Percentiles rank a stretch among this genome's conserved stretches.
phyloP scores from a whole-genome alignment of 2,113 vertebrate genomes.

The Bothrops jararaca region DNA sequence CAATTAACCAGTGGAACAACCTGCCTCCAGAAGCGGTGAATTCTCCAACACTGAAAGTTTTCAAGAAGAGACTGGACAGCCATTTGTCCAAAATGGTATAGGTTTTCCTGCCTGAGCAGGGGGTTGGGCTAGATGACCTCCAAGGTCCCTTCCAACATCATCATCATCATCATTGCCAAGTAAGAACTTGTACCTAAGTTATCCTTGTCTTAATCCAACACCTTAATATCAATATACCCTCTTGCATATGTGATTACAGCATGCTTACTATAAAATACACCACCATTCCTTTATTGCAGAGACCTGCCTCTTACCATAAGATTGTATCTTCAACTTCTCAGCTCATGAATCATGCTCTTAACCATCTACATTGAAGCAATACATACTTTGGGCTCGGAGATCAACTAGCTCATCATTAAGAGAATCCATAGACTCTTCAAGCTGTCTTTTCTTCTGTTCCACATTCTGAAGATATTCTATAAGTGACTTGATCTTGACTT shows the following conservation, averaged over 20 bases:
- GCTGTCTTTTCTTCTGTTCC: conserved; percentile 93
- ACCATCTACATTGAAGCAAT: neutral
- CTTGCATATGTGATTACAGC: neutral
- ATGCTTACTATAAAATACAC: neutral
- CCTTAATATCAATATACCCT: no score
- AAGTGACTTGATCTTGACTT: conserved; percentile 96
- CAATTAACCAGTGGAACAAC: no score
- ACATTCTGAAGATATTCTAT: conserved; percentile 92
- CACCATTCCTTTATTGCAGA: neutral
- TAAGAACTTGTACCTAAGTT: no score
- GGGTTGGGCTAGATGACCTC: no score
- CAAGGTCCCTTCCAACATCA: no score
- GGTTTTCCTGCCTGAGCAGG: no score
- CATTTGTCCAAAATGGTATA: no score
- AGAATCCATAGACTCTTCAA: conserved; percentile 93
- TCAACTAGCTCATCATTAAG: conserved; percentile 92
- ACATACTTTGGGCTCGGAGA: conserved; percentile 86
- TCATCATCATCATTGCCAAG: no score
- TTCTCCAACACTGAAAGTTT: no score
- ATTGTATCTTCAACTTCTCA: neutral
- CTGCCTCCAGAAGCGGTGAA: no score
- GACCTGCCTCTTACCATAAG: neutral
- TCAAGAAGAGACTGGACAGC: no score
- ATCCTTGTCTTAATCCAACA: no score
- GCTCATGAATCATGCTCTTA: neutral